Conservation (phyloP, 2,888 invertebrate species). For the Syrista parreyssii region DNA sequence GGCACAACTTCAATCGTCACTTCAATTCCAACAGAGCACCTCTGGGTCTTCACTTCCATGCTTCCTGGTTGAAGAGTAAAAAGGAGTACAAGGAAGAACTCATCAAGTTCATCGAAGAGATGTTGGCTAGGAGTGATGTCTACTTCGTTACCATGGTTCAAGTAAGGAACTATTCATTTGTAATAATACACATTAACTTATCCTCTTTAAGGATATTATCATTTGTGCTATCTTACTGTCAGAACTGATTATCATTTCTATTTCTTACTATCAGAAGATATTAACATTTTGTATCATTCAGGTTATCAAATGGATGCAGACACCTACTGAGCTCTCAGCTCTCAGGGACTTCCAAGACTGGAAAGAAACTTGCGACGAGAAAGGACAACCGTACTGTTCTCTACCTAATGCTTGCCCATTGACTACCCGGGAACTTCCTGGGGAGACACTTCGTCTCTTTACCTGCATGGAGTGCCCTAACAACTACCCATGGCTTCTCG, state of each 20-base stretch:
- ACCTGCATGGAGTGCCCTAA: slow-evolving; percentile 97
- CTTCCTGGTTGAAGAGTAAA: slow-evolving; percentile 94
- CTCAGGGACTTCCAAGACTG: slow-evolving; percentile 93
- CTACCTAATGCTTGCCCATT: slow-evolving; percentile 91
- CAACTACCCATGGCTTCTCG: slow-evolving; percentile 94
- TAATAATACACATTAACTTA: background rate
- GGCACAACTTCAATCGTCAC: slow-evolving; percentile 95
- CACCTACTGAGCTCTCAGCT: slow-evolving; percentile 87
- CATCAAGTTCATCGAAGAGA: slow-evolving; percentile 93
- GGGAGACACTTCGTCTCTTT: slow-evolving; percentile 91
- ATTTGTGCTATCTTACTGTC: background rate
- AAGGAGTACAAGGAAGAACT: slow-evolving; percentile 92
- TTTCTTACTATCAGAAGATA: slow-evolving; percentile 14
- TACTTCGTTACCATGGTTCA: slow-evolving; percentile 92
- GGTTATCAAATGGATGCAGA: slow-evolving; percentile 97
- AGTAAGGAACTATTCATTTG: slow-evolving; percentile 51
- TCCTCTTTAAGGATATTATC: background rate
- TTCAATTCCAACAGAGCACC: slow-evolving; percentile 94
- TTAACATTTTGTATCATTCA: slow-evolving; percentile 58
- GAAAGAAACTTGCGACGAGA: slow-evolving; percentile 95
- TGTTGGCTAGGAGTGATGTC: slow-evolving; percentile 88
- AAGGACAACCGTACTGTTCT: slow-evolving; percentile 93
- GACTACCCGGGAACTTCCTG: slow-evolving; percentile 89
- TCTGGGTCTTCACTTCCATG: slow-evolving; percentile 92
- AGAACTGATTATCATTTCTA: slow-evolving; percentile 11